Evolutionary conservation across 2,113 vertebrate species (phyloP).

Genomic region (Myiopsitta monachus): DNA sequence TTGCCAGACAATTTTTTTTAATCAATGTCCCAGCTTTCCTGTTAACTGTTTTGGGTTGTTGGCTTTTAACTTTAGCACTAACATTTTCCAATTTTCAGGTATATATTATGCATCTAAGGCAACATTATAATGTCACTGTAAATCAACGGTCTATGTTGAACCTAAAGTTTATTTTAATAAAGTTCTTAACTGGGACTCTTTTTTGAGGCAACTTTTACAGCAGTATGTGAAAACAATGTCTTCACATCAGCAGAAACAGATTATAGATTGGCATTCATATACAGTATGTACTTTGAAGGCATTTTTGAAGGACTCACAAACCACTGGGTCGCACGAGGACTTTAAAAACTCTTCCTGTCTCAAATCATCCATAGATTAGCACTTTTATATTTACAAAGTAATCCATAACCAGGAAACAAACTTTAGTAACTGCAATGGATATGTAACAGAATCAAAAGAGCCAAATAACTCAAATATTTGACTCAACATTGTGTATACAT

Average conservation of each 20-base stretch:
- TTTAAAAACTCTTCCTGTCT: neutral
- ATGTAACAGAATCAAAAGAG: neutral
- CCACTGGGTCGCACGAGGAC: neutral
- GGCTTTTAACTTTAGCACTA: neutral
- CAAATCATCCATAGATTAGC: neutral
- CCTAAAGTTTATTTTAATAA: neutral
- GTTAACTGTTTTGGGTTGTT: neutral
- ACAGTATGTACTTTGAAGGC: neutral
- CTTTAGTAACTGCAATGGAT: neutral
- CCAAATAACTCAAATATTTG: neutral
- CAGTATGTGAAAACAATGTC: neutral
- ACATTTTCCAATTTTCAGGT: neutral
- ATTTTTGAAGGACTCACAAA: neutral
- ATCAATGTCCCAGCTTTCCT: neutral
- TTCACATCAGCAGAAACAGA: neutral
- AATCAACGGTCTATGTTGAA: neutral
- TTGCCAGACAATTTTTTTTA: neutral
- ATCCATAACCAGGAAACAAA: neutral
- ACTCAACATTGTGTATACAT: neutral
- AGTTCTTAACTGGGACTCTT: neutral
- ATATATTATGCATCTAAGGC: neutral
- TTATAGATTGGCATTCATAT: neutral
- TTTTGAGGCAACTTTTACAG: neutral
- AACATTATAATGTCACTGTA: neutral
- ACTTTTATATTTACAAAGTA: neutral